phyloP scores from a whole-genome alignment of 35 echinoderm and acorn worm species.

The Anneissia japonica region DNA sequence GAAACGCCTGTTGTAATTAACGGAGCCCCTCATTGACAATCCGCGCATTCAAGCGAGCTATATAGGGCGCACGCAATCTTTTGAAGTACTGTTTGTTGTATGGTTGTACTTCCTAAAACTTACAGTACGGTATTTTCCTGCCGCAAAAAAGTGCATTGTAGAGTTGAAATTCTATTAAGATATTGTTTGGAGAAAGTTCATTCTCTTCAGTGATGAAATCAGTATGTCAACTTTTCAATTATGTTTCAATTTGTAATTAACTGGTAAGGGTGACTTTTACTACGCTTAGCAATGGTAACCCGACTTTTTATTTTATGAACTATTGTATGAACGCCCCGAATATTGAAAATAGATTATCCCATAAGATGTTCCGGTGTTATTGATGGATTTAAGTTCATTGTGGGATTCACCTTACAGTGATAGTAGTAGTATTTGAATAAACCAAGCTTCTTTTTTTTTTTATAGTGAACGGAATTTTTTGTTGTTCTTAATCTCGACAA shows the following conservation, averaged over 20 bases:
- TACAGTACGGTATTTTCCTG: no score
- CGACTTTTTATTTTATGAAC: no score
- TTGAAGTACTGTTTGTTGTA: no score
- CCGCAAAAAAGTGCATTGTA: neutral
- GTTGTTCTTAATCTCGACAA: neutral
- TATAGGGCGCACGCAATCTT: neutral
- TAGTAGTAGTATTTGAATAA: neutral
- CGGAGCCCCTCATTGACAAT: neutral
- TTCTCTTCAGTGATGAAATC: no score
- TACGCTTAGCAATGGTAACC: no score
- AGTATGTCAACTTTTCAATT: no score
- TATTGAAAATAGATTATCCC: neutral
- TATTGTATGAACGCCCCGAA: neutral
- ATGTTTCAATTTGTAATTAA: no score
- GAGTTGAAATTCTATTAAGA: neutral
- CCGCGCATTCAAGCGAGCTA: neutral
- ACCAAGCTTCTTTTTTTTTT: neutral
- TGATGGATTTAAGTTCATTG: neutral
- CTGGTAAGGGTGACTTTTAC: no score
- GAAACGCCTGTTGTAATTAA: neutral
- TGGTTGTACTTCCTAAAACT: no score
- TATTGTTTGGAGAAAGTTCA: neutral
- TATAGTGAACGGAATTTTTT: neutral
- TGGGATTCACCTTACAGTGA: neutral
- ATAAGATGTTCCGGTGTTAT: neutral